Evolutionary conservation across 2,113 vertebrate genomes (phyloP).

Genomic region (Archilochus colubris): DNA sequence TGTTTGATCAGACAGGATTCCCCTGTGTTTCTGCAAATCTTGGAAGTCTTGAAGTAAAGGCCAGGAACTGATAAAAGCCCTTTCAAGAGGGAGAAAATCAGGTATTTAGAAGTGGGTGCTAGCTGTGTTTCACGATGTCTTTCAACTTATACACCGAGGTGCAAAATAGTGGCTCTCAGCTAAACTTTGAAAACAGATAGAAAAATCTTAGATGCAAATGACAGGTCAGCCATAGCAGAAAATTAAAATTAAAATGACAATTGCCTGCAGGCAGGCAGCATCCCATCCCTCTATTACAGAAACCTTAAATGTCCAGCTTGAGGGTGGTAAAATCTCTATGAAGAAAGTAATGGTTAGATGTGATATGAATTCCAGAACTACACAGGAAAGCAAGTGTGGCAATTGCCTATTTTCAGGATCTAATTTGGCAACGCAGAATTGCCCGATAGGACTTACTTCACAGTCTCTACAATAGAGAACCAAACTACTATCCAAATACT

Average conservation of each 20-base stretch:
- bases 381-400: background rate
- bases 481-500: background rate
- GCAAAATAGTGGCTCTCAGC: background rate
- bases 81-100: background rate
- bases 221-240: background rate
- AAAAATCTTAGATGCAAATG: background rate
- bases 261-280: background rate
- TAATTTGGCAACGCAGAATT: background rate
- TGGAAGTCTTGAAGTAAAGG: background rate
- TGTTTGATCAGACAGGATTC: background rate
- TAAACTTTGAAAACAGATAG: background rate
- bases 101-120: background rate
- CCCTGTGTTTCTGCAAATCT: background rate
- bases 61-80: background rate
- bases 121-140: background rate
- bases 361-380: background rate
- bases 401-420: background rate
- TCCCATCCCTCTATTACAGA: background rate
- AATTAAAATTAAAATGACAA: background rate
- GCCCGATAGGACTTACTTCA: background rate
- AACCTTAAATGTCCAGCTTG: background rate
- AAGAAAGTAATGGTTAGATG: rapidly evolving
- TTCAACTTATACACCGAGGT: background rate
- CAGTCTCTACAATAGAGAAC: background rate
- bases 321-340: background rate